Evolutionary conservation across 1,140 invertebrate genomes (phyloP), one percentile per base, ranked within the genome.

Genomic region (Acromyrmex echinatior): DNA sequence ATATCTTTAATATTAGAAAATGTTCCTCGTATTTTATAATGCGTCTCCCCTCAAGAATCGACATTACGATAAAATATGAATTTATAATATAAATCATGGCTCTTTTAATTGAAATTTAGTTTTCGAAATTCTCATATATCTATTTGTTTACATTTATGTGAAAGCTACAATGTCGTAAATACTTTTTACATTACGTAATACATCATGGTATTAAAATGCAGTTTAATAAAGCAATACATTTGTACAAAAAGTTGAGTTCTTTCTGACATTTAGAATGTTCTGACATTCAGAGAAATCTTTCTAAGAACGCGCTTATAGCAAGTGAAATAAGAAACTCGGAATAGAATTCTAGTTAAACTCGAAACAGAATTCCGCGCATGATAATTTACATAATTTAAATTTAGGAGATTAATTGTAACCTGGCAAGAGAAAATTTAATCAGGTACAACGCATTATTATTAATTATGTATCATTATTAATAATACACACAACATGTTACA

Each of bases 211-310:
- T 53, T 80, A 68, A 68, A 80, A 25, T 0, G 14, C 49, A 68
- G 0, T 79, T n/a, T 51, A 68, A 49, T 56, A 63, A 25, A 70
- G 16, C 25, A 7, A 81, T 70, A 0, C 7, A 68, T 31, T 81
- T 35, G 39, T 31, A 21, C n/a, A 45, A 74, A 62, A 81, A 60
- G 9, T 45, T 2, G 7, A 62, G 5, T 45, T 58, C 28, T 82
- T 45, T n/a, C 25, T 73, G 39, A 28, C 25, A 82, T 74, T 82
- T 60, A 74, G 18, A 16, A 35, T 62, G 25, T 25, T 25, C 25
- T 25, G 56, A 73, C 68, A 82, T 74, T 82, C 7, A 28, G 12
- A 60, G 39, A 82, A 74, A 49, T 74, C 12, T 62, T 21, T 77
- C 14, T 16, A 25, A 25, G 39, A 77, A 25, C 9, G 49, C 49